These are phyloP conservation scores for Brachionus paranguensis DNA, from an alignment of 1,140 invertebrate genomes.

Conservation along the genomic window DNA sequence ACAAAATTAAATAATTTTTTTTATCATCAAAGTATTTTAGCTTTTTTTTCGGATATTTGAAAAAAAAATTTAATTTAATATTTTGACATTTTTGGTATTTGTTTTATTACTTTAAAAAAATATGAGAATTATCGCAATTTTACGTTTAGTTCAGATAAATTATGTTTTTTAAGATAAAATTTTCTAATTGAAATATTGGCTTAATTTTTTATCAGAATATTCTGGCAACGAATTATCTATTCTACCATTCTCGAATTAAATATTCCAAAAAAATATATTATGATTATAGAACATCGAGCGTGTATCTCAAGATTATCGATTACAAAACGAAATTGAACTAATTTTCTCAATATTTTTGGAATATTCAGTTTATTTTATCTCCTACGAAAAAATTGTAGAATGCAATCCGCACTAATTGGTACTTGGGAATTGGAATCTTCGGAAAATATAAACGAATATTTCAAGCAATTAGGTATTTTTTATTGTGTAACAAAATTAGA, in stretches of 20 bases:
- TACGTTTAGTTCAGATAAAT: not conserved
- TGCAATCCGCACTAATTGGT: not conserved
- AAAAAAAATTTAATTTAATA: no score
- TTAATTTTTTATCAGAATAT: not conserved
- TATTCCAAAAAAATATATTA: not conserved
- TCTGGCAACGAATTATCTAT: not conserved
- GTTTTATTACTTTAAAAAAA: no score
- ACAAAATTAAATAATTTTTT: no score
- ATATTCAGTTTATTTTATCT: not conserved
- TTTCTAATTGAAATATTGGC: no score
- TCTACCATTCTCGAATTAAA: not conserved
- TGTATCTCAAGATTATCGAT: not conserved
- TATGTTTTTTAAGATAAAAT: no score
- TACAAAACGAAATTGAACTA: not conserved
- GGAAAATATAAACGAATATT: slow-evolving; percentile 38
- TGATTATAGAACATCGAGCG: not conserved
- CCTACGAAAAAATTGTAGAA: not conserved
- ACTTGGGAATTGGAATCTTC: slow-evolving; percentile 4
- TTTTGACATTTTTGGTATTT: no score
- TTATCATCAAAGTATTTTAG: no score
- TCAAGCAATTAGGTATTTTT: slow-evolving; percentile 18
- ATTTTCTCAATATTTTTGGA: not conserved
- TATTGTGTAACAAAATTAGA: no score
- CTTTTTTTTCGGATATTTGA: no score
- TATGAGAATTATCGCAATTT: not conserved